Evolutionary conservation across 2,113 vertebrate species (phyloP).

Genomic region (Mastomys coucha): DNA sequence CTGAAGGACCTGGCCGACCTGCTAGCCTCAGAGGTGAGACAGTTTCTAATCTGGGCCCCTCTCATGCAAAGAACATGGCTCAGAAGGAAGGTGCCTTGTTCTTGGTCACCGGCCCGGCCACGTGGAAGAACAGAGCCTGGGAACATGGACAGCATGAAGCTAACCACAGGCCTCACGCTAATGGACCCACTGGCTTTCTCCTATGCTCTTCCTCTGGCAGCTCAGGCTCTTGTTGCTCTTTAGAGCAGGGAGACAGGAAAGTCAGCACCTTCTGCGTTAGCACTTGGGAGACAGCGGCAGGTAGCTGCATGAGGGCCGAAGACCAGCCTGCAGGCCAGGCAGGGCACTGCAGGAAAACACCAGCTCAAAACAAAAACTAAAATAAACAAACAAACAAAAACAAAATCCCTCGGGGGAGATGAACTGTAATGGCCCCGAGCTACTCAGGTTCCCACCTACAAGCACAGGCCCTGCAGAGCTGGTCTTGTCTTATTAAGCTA

Average conservation of each 20-base stretch:
- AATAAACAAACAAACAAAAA: not conserved
- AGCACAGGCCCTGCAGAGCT: not conserved
- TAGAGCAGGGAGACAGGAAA: not conserved
- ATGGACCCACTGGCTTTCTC: not conserved
- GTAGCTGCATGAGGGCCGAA: not conserved
- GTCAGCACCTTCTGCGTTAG: not conserved
- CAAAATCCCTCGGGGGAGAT: not conserved
- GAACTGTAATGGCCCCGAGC: no score
- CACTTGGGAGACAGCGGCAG: not conserved
- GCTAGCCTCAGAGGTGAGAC: not conserved
- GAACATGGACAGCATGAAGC: not conserved
- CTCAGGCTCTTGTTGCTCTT: not conserved
- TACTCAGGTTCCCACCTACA: not conserved
- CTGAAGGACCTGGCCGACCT: not conserved
- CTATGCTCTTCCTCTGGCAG: not conserved
- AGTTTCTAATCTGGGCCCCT: not conserved
- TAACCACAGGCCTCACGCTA: not conserved
- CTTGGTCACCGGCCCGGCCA: not conserved
- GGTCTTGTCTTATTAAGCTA: not conserved
- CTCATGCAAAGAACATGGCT: not conserved
- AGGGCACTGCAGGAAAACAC: not conserved
- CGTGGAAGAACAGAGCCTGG: not conserved
- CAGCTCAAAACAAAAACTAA: not conserved
- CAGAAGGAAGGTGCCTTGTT: not conserved
- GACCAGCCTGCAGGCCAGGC: not conserved